A percentile compares a stretch with the other conserved stretches of the same genome.
These are phyloP conservation scores for Telenomus remus DNA, from an alignment of 1,140 invertebrate species.

Conservation along the genomic window DNA sequence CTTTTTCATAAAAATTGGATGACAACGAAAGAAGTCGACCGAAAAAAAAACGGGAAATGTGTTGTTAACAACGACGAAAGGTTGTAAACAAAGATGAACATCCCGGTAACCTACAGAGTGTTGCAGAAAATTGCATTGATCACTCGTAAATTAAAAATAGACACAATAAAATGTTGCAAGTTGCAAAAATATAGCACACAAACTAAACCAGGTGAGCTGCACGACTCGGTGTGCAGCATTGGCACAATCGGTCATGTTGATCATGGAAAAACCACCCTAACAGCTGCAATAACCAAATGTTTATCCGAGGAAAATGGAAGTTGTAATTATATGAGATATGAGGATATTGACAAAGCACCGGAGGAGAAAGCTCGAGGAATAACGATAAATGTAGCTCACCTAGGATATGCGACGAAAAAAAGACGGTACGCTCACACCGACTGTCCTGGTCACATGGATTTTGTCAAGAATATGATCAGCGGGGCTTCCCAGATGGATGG, in stretches of 20 bases:
- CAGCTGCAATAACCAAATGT: conserved; percentile 38
- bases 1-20: no score
- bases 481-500: conserved; percentile 41
- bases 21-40: no score
- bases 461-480: conserved; percentile 41
- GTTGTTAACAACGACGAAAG: no score
- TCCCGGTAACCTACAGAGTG: no score
- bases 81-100: no score
- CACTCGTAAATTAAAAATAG: no score
- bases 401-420: conserved; percentile 21
- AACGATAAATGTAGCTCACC: conserved; percentile 22
- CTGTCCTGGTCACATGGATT: conserved; percentile 38
- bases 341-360: conserved; percentile 30
- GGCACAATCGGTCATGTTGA: conserved; percentile 48
- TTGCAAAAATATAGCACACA: no score
- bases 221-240: conserved; percentile 4
- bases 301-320: conserved; percentile 9
- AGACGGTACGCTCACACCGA: conserved; percentile 27
- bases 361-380: conserved; percentile 33
- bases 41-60: no score
- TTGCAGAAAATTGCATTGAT: no score
- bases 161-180: no score
- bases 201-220: no score
- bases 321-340: conserved; percentile 15
- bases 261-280: conserved; percentile 47